A percentile compares a stretch with the other conserved stretches of the same genome.
Conservation (phyloP, 2,888 invertebrate genomes). For the Atrina japonica region DNA sequence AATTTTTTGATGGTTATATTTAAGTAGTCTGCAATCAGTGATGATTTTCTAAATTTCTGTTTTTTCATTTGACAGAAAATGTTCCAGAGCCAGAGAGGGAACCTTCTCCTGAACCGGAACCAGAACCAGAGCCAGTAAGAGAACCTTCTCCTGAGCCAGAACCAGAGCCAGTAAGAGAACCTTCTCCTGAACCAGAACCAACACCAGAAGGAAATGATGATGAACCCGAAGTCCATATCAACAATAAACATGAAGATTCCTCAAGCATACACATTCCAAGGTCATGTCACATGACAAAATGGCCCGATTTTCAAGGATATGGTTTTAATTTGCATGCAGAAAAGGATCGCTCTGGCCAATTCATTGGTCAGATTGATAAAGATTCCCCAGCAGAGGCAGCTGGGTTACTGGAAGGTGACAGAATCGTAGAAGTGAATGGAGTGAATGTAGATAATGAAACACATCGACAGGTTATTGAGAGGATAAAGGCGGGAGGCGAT, state of each 20-base stretch:
- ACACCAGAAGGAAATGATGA: conserved; percentile 33
- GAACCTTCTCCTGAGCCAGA: conserved; percentile 31
- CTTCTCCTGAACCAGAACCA: conserved; percentile 35
- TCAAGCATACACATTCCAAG: conserved; percentile 81
- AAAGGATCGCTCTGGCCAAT: conserved; percentile 96
- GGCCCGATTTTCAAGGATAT: conserved; percentile 96
- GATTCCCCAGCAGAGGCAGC: conserved; percentile 83
- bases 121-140: conserved; percentile 24
- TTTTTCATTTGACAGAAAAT: no score
- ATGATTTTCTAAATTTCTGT: no score
- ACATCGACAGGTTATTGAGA: conserved; percentile 93
- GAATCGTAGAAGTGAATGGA: conserved; percentile 89
- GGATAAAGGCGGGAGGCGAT: conserved; percentile 91
- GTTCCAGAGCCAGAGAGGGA: conserved; percentile 20
- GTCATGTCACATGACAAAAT: conserved; percentile 92
- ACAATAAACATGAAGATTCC: conserved; percentile 17
- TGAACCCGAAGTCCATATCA: conserved; percentile 5
- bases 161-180: conserved; percentile 28
- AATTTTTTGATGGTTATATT: no score
- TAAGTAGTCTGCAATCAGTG: no score
- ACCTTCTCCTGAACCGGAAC: conserved; percentile 29
- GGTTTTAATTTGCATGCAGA: conserved; percentile 99
- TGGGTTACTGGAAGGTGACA: conserved; percentile 89
- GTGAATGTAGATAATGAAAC: conserved; percentile 93
- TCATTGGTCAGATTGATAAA: conserved; percentile 96